These are phyloP conservation scores for Origma solitaria DNA, from an alignment of 2,113 vertebrate species.

Conservation along the genomic window DNA sequence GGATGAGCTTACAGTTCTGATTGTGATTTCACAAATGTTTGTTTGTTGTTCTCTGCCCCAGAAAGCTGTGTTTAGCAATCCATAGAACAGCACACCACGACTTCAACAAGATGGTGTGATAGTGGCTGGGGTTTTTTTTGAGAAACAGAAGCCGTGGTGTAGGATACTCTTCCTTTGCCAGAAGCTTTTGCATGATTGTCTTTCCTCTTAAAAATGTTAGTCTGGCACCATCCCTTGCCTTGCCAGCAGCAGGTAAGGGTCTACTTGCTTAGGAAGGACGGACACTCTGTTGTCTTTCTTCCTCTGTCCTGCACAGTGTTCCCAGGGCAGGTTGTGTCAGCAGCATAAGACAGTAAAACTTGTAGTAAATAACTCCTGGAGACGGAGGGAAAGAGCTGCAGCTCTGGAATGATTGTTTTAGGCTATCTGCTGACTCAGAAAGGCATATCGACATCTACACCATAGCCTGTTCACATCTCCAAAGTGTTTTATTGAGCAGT, in stretches of 20 bases:
- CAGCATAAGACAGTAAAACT: background rate
- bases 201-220: background rate
- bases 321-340: background rate
- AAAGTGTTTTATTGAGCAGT: background rate
- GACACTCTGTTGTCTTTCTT: background rate
- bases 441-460: background rate
- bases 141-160: background rate
- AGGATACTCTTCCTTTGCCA: background rate
- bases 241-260: background rate
- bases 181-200: background rate
- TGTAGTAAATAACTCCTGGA: background rate
- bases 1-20: background rate
- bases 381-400: background rate
- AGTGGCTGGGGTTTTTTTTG: background rate
- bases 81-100: background rate
- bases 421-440: background rate
- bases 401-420: background rate
- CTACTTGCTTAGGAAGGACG: background rate
- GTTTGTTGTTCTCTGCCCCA: background rate
- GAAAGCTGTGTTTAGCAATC: slow-evolving; percentile 14
- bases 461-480: background rate
- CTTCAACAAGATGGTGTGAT: background rate
- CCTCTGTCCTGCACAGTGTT: background rate
- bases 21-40: background rate
- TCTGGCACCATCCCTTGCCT: background rate